These are phyloP conservation scores for Folsomia candida DNA, from an alignment of 2,888 invertebrate genomes.

Conservation along the genomic window DNA sequence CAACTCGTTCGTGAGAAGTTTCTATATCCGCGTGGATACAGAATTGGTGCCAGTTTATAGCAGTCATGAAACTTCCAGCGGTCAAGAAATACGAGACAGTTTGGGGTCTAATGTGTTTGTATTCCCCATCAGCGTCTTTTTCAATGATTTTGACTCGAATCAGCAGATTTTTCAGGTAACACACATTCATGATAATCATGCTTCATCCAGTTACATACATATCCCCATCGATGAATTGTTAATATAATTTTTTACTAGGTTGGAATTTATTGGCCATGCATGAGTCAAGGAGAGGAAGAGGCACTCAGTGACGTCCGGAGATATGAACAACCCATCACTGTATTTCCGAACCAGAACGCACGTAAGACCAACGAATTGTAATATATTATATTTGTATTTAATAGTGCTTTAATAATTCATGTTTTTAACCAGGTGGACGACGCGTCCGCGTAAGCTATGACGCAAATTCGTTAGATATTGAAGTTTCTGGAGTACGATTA, in stretches of 20 bases:
- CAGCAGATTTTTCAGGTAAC: too few species aligned
- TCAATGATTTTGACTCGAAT: conserved; percentile 41
- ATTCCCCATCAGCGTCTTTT: conserved; percentile 46
- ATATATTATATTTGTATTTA: too few species aligned
- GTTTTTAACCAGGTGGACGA: background rate
- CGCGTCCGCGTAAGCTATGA: conserved; percentile 20
- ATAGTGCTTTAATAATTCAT: too few species aligned
- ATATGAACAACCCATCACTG: conserved; percentile 22
- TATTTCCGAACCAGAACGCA: conserved; percentile 11
- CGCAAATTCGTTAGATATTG: conserved; percentile 17
- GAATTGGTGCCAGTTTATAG: conserved; percentile 47
- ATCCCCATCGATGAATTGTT: too few species aligned
- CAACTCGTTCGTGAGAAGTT: conserved; percentile 10
- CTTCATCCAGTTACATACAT: too few species aligned
- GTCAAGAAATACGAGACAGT: conserved; percentile 38
- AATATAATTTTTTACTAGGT: too few species aligned
- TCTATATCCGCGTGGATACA: conserved; percentile 41
- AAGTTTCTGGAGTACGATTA: conserved; percentile 5
- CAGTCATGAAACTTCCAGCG: conserved; percentile 16
- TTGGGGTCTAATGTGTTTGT: conserved; percentile 42
- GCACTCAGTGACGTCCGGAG: background rate
- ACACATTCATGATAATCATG: too few species aligned
- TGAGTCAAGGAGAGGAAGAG: conserved; percentile 43
- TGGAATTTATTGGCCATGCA: conserved; percentile 48
- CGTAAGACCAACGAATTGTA: background rate